Conservation (phyloP, 2,797 vertebrate species). For the Saguinus oedipus region DNA sequence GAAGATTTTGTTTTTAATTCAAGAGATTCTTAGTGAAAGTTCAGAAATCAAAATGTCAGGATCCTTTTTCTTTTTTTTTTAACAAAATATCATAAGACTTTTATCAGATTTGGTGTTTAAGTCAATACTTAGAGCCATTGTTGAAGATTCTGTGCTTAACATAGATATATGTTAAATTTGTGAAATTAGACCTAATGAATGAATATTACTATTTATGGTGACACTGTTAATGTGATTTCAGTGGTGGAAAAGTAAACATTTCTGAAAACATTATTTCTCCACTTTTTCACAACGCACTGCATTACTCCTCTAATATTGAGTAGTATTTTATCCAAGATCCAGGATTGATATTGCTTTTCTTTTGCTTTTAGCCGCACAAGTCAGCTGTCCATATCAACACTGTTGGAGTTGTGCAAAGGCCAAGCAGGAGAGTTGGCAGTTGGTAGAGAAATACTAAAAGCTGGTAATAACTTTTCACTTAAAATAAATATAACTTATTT, state of each 20-base stretch:
- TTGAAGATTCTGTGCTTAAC: not conserved
- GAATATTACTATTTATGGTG: not conserved
- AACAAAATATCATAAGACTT: not conserved
- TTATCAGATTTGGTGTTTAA: slow-evolving; percentile 30
- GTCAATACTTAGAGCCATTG: not conserved
- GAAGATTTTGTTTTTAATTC: not conserved
- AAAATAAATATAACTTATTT: not conserved
- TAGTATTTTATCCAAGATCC: not conserved
- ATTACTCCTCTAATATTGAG: not conserved
- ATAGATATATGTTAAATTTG: not conserved
- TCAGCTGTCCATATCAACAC: slow-evolving; percentile 92
- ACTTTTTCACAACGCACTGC: not conserved
- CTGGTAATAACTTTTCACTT: slow-evolving; percentile 85
- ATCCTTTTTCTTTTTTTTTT: not conserved
- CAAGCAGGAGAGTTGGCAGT: slow-evolving; percentile 92
- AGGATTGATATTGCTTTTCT: slow-evolving; percentile 4
- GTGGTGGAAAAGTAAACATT: not conserved
- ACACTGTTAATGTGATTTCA: not conserved
- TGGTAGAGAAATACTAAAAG: slow-evolving; percentile 93
- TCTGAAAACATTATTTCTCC: not conserved
- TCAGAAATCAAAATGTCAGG: not conserved
- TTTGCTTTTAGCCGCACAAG: slow-evolving; percentile 89
- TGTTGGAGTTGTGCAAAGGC: slow-evolving; percentile 93
- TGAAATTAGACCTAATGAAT: not conserved
- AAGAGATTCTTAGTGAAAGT: slow-evolving; percentile 14